Base-by-base conservation (phyloP, 2,888 invertebrate genomes). In the Rhagonycha fulva region DNA sequence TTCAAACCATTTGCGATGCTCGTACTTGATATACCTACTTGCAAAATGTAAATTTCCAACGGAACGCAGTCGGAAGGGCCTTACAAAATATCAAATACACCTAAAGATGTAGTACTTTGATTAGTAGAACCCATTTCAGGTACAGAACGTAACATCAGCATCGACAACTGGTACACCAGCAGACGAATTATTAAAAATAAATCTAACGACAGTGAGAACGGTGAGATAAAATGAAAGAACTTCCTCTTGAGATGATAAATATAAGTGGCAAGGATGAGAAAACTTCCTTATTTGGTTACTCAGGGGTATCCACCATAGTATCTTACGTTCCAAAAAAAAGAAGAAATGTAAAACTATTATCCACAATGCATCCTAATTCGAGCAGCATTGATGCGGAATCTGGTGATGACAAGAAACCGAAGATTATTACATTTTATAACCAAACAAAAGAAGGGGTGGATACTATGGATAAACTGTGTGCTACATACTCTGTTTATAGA, bases 221-320 rank as follows among this genome's bases (percentile, higher is more conserved):
- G 63, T 82, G 66, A 77, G 79, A 68, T 82, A 84, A 80, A 82
- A 83, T 70, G 84, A 83, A 78, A 70, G 14, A 78, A 68, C 62
- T 71, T 11, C 62, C 62, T 30, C 26, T 62, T 9, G 28, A 62
- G 24, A 66, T 63, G 14, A 70, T 62, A 28, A 75, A 78, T 69
- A 61, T 80, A 70, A 82, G 78, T 74, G 75, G 63, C 32, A 61
- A 71, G 69, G 67, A 71, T 4, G 47, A 68, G 14, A 68, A 72
- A 68, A 75, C 74, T 62, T 75, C 69, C 26, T 28, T 30, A n/a
- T 77, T 75, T 32, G 71, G 72, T 68, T 77, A 71, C 69, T 72
- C 74, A 23, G 32, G 72, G 11, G 70, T 71, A 19, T 68, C 73
- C 14, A 76, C 70, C 14, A 14, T 63, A n/a, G 30, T 30, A 3